These are phyloP conservation scores for Seriola rivoliana DNA, from an alignment of 2,113 vertebrate species.

Conservation along the genomic window DNA sequence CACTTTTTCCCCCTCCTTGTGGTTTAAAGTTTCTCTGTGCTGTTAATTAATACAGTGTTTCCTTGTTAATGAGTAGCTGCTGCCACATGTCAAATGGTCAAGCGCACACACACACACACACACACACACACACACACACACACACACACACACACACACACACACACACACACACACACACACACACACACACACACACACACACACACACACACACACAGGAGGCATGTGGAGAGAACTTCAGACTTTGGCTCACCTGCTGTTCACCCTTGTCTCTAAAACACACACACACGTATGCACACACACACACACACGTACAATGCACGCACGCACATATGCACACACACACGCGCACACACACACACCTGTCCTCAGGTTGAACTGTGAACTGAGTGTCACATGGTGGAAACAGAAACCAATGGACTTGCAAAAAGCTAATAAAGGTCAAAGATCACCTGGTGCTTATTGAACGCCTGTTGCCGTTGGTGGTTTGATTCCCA, in stretches of 20 bases:
- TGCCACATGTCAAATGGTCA: background rate
- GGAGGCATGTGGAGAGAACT: conserved; percentile 35
- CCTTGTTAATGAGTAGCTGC: conserved; percentile 48
- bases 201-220: conserved; percentile 22
- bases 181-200: conserved; percentile 9
- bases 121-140: conserved; percentile 18
- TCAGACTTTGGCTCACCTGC: conserved; percentile 54
- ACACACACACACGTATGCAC: background rate
- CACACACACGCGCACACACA: background rate
- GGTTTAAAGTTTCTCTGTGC: background rate
- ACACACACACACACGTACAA: background rate
- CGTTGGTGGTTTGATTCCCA: background rate
- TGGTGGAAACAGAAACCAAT: conserved; percentile 19
- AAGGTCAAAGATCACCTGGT: conserved; percentile 5
- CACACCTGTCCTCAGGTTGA: conserved; percentile 28
- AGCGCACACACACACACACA: conserved; percentile 12
- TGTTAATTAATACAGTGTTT: background rate
- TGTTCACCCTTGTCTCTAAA: conserved; percentile 13
- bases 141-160: conserved; percentile 12
- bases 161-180: conserved; percentile 14
- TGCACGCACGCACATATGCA: background rate
- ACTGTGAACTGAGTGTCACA: conserved; percentile 23
- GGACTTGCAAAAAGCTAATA: background rate
- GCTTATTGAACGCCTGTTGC: background rate
- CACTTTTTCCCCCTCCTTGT: background rate